phyloP scores from a whole-genome alignment of 2,888 invertebrate genomes.

The Myopa tessellatipennis region DNA sequence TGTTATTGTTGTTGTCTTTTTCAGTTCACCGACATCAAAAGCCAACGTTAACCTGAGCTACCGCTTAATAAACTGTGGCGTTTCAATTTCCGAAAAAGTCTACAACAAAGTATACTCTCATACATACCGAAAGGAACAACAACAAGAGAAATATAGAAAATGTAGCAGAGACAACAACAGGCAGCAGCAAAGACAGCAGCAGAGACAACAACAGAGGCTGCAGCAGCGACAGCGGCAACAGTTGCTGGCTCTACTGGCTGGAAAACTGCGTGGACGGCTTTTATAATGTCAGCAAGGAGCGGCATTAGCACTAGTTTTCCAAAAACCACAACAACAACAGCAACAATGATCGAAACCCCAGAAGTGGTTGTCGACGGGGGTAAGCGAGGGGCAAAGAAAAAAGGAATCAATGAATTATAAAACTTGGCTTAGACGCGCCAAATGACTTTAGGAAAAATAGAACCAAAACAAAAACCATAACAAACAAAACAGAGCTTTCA shows the following conservation, averaged over 20 bases:
- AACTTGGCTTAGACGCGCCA: conserved; percentile 21
- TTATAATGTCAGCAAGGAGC: conserved; percentile 56
- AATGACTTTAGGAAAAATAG: not conserved
- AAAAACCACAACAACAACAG: conserved; percentile 22
- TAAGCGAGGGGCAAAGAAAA: not conserved
- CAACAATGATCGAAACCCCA: conserved; percentile 15
- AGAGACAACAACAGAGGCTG: conserved; percentile 27
- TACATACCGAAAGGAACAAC: not conserved
- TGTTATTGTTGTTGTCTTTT: not conserved
- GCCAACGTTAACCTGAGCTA: conserved; percentile 31
- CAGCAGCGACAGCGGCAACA: conserved; percentile 37
- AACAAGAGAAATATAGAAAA: not conserved
- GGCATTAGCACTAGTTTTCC: conserved; percentile 35
- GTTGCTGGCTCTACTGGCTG: conserved; percentile 29
- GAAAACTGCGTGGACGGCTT: conserved; percentile 65
- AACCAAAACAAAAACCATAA: conserved; percentile 6
- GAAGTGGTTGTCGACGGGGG: not conserved
- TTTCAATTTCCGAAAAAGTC: conserved; percentile 29
- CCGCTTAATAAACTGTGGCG: conserved; percentile 37
- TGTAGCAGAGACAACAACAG: too few species aligned
- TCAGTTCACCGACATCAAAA: conserved; percentile 13
- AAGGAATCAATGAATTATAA: conserved; percentile 27
- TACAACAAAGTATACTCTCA: not conserved
- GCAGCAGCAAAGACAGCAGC: not conserved
- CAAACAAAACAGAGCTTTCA: conserved; percentile 22